Percentiles rank a stretch among this genome's conserved stretches.
Conservation (phyloP, 2,888 invertebrate genomes). For the Podabrus alpinus region DNA sequence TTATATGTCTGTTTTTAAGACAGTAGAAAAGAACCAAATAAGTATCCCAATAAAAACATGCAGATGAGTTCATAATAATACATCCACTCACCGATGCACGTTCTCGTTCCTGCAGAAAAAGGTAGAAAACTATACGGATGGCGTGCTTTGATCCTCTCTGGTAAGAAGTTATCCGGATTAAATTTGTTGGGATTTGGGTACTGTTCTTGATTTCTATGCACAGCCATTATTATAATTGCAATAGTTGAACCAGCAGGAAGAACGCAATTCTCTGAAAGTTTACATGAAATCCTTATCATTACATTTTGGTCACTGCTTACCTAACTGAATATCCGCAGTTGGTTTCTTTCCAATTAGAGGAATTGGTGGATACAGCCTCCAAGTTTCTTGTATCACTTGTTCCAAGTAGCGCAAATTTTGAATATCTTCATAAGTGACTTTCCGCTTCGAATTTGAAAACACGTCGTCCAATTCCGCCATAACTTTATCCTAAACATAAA, state of each 20-base stretch:
- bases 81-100: conserved; percentile 65
- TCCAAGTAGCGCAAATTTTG: conserved; percentile 41
- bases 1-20: neutral
- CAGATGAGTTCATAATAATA: conserved; percentile 9
- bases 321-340: conserved; percentile 34
- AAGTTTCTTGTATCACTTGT: conserved; percentile 43
- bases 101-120: conserved; percentile 75
- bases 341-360: conserved; percentile 34
- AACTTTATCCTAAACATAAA: conserved; percentile 28
- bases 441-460: conserved; percentile 33
- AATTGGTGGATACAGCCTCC: conserved; percentile 41
- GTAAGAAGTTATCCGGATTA: conserved; percentile 72
- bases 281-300: neutral
- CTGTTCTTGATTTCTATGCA: conserved; percentile 66
- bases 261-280: conserved; percentile 27
- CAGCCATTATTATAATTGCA: conserved; percentile 42
- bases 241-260: conserved; percentile 31
- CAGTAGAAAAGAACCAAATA: conserved; percentile 4
- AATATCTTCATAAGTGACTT: conserved; percentile 38
- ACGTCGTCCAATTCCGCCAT: conserved; percentile 29
- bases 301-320: conserved; percentile 9
- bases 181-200: conserved; percentile 69
- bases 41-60: conserved; percentile 19
- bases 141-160: conserved; percentile 69
- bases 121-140: conserved; percentile 77